phyloP scores from a whole-genome alignment of 2,797 vertebrate genomes.

The Acomys russatus region DNA sequence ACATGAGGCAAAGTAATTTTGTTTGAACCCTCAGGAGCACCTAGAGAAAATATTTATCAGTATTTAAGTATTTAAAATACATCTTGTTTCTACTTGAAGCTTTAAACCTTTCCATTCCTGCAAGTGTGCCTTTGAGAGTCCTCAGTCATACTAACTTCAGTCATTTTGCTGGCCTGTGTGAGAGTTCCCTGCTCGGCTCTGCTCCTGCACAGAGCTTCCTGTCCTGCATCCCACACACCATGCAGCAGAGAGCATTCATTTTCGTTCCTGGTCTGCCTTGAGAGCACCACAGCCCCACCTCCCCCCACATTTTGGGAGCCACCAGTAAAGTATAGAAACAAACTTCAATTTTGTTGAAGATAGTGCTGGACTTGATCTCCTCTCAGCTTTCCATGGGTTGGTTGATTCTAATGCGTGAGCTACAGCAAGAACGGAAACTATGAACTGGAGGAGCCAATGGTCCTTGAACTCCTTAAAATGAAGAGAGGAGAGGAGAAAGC shows the following conservation, averaged over 20 bases:
- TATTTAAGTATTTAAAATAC: slow-evolving; percentile 83
- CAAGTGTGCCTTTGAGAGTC: slow-evolving; percentile 83
- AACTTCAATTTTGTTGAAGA: background rate
- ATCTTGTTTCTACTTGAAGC: slow-evolving; percentile 83
- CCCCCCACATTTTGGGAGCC: background rate
- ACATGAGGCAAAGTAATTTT: slow-evolving; percentile 60
- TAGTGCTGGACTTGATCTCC: background rate
- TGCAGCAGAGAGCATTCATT: slow-evolving; percentile 14
- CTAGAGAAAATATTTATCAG: slow-evolving; percentile 81
- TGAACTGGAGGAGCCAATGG: slow-evolving; percentile 23
- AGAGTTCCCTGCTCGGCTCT: background rate
- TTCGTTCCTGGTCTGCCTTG: background rate
- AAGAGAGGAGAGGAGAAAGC: slow-evolving; percentile 9
- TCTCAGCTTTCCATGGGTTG: slow-evolving; percentile 49
- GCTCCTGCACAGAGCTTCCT: slow-evolving; percentile 38
- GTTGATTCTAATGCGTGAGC: slow-evolving; percentile 48
- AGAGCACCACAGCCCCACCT: background rate
- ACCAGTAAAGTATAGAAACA: background rate
- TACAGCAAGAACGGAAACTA: slow-evolving; percentile 55
- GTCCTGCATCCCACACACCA: background rate
- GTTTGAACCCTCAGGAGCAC: slow-evolving; percentile 79
- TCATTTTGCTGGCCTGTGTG: background rate
- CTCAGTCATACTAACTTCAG: background rate
- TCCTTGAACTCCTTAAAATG: slow-evolving; percentile 13
- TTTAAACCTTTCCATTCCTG: slow-evolving; percentile 83